A percentile compares a stretch with the other conserved stretches of the same genome.
Evolutionary conservation across 2,888 invertebrate genomes (phyloP).

Genomic region (Alloplasta piceator): DNA sequence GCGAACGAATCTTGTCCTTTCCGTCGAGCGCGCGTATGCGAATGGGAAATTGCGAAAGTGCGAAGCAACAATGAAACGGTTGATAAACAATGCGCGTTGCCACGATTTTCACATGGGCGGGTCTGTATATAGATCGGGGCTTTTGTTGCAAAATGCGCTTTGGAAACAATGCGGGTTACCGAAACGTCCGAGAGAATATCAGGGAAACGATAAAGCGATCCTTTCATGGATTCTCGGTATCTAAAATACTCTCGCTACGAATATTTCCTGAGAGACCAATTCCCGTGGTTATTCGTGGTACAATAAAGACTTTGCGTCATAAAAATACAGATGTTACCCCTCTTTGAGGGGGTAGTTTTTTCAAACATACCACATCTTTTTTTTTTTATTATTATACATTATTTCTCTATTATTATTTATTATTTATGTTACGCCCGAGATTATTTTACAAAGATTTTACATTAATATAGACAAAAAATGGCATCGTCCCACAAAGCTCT

Average conservation of each 20-base stretch:
- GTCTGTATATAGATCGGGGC: neutral
- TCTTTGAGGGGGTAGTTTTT: too few relatives aligned
- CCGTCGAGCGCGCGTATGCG: neutral
- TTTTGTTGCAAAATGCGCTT: constrained; percentile 8
- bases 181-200: constrained; percentile 10
- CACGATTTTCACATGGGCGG: constrained; percentile 14
- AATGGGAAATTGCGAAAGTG: constrained; percentile 42
- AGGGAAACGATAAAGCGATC: constrained; percentile 20
- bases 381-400: too few relatives aligned
- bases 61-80: constrained; percentile 40
- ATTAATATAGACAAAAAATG: too few relatives aligned
- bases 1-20: constrained; percentile 28
- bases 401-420: too few relatives aligned
- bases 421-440: too few relatives aligned
- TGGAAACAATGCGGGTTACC: constrained; percentile 24
- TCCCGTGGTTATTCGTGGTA: too few relatives aligned
- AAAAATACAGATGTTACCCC: too few relatives aligned
- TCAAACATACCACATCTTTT: too few relatives aligned
- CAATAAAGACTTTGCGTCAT: too few relatives aligned
- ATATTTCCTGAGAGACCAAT: too few relatives aligned
- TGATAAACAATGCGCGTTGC: constrained; percentile 43
- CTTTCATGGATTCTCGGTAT: neutral
- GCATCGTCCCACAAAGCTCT: too few relatives aligned
- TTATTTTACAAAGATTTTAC: too few relatives aligned
- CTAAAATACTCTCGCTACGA: neutral